Conservation (phyloP, 2,113 vertebrate genomes). For the Ranitomeya imitator region DNA sequence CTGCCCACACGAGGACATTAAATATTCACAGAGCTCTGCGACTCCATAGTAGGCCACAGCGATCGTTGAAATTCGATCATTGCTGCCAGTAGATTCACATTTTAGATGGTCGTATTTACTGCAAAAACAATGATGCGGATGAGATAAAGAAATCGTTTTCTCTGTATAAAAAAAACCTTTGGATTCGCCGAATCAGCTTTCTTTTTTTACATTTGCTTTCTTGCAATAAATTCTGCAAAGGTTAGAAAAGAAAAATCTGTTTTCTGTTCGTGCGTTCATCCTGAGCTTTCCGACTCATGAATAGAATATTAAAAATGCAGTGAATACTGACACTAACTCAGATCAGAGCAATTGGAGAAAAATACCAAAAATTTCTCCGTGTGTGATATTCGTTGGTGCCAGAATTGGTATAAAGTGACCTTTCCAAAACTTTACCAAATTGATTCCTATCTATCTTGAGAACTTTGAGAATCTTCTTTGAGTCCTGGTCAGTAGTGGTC, state of each 20-base stretch:
- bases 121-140: background rate
- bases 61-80: background rate
- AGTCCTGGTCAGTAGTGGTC: background rate
- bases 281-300: background rate
- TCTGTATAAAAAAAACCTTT: background rate
- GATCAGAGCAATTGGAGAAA: too few relatives aligned
- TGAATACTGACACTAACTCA: background rate
- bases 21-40: background rate
- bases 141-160: background rate
- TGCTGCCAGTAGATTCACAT: background rate
- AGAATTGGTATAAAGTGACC: too few relatives aligned
- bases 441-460: too few relatives aligned
- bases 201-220: background rate
- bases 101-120: background rate
- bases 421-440: too few relatives aligned
- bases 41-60: background rate
- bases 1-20: background rate
- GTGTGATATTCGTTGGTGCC: too few relatives aligned
- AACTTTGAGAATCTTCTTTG: background rate
- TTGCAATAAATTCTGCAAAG: background rate
- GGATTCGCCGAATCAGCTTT: background rate
- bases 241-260: too few relatives aligned
- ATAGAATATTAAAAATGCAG: background rate
- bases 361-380: too few relatives aligned
- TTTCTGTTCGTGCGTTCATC: background rate